Percentiles rank a stretch among this genome's conserved stretches.
Conservation (phyloP, 1,140 invertebrate genomes). For the Octopus bimaculoides region DNA sequence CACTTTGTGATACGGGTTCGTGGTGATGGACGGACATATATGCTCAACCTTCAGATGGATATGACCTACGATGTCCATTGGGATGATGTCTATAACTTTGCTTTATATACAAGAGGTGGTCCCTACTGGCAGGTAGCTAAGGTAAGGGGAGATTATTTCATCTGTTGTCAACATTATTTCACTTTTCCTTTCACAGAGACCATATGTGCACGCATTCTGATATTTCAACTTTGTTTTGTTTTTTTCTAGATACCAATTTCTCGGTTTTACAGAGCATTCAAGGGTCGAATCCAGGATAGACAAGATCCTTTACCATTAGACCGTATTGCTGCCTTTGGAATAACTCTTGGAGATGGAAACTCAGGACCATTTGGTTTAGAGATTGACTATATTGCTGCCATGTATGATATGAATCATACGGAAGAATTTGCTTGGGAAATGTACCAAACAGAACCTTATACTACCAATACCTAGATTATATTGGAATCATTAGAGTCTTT, state of each 20-base stretch:
- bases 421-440: constrained; percentile 91
- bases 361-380: constrained; percentile 85
- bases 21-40: constrained; percentile 87
- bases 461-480: background rate
- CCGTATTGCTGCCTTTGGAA: constrained; percentile 72
- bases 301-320: constrained; percentile 67
- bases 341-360: constrained; percentile 73
- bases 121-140: constrained; percentile 92
- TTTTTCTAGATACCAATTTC: constrained; percentile 84
- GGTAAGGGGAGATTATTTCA: constrained; percentile 59
- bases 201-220: no score
- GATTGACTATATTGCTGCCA: constrained; percentile 88
- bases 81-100: constrained; percentile 81
- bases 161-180: no score
- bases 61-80: constrained; percentile 76
- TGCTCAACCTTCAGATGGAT: constrained; percentile 70
- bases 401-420: constrained; percentile 71
- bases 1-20: constrained; percentile 79
- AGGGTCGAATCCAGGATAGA: constrained; percentile 83
- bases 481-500: no score
- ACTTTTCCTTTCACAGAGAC: no score
- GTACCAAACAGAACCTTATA: constrained; percentile 60
- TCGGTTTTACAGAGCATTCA: constrained; percentile 80
- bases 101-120: constrained; percentile 86
- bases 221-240: constrained; percentile 12